Conservation (phyloP, 2,797 vertebrate genomes). For the Austrolebias charrua region DNA sequence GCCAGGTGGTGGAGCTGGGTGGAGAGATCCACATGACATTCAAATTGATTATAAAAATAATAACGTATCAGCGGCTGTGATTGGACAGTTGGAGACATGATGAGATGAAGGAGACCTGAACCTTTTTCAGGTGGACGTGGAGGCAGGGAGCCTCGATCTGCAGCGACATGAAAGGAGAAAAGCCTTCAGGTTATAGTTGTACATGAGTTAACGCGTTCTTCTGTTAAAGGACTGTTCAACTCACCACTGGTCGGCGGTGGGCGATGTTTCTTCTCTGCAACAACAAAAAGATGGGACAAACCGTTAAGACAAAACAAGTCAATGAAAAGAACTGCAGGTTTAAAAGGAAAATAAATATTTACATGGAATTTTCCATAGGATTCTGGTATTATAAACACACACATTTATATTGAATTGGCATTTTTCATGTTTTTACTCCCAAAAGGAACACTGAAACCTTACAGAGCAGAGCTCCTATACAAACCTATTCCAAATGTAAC, state of each 20-base stretch:
- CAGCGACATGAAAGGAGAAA: conserved; percentile 9
- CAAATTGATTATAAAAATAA: neutral
- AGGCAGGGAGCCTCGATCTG: conserved; percentile 59
- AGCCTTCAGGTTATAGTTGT: neutral
- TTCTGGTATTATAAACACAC: neutral
- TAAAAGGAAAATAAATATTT: too few species aligned
- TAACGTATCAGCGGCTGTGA: neutral
- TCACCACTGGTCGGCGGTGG: conserved; percentile 56
- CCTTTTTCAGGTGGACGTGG: conserved; percentile 63
- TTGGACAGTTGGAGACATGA: neutral
- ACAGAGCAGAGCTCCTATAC: neutral
- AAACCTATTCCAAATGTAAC: neutral
- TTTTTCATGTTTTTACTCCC: neutral
- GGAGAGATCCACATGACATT: neutral
- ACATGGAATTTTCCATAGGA: too few species aligned
- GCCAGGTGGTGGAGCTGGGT: conserved; percentile 8
- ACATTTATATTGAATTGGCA: neutral
- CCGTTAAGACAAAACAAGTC: neutral
- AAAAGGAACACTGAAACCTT: neutral
- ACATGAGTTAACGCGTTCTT: neutral
- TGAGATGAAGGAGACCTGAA: conserved; percentile 31
- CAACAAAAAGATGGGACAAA: conserved; percentile 7
- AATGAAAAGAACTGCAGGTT: too few species aligned
- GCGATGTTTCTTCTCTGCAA: conserved; percentile 76
- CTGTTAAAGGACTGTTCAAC: neutral